phyloP scores from a whole-genome alignment of 1,140 invertebrate species.

The Panagrolaimus sp. region DNA sequence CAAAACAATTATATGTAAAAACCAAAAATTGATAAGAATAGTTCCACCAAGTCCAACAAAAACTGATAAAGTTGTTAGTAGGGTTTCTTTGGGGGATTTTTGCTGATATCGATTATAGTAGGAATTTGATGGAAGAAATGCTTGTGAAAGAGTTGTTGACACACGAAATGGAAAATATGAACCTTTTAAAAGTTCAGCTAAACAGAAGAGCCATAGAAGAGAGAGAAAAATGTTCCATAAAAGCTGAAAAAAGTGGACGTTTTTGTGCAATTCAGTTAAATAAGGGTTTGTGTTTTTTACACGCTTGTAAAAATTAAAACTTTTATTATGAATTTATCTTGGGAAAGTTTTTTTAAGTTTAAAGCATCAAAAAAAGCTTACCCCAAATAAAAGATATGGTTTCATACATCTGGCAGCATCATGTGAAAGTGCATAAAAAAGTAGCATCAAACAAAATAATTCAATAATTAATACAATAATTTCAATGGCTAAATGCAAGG shows the following conservation, averaged over 20 bases:
- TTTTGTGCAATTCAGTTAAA: too few relatives aligned
- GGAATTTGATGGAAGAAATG: constrained; percentile 14
- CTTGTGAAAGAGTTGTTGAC: constrained; percentile 4
- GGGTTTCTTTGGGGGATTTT: constrained; percentile 17
- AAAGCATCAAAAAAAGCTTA: too few relatives aligned
- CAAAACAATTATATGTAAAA: constrained; percentile 39
- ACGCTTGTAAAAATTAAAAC: too few relatives aligned
- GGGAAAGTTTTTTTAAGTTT: too few relatives aligned
- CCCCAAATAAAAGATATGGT: constrained; percentile 6
- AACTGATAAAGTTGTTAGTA: constrained; percentile 24
- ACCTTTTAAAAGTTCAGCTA: constrained; percentile 24
- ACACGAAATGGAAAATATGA: constrained; percentile 7
- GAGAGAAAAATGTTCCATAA: constrained; percentile 33
- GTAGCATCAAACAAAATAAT: constrained; percentile 3
- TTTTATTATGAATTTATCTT: too few relatives aligned
- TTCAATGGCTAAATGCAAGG: neutral
- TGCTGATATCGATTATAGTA: neutral
- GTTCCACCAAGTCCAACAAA: constrained; percentile 19
- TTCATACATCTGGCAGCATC: neutral
- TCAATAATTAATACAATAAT: neutral
- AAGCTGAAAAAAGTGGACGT: constrained; percentile 32
- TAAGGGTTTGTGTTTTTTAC: too few relatives aligned
- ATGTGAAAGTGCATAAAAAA: neutral
- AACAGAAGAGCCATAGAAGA: constrained; percentile 29
- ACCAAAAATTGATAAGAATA: constrained; percentile 32